A percentile compares a stretch with the other conserved stretches of the same genome.
These are phyloP conservation scores for Bostrychus sinensis DNA, from an alignment of 2,113 vertebrate genomes.

Conservation along the genomic window DNA sequence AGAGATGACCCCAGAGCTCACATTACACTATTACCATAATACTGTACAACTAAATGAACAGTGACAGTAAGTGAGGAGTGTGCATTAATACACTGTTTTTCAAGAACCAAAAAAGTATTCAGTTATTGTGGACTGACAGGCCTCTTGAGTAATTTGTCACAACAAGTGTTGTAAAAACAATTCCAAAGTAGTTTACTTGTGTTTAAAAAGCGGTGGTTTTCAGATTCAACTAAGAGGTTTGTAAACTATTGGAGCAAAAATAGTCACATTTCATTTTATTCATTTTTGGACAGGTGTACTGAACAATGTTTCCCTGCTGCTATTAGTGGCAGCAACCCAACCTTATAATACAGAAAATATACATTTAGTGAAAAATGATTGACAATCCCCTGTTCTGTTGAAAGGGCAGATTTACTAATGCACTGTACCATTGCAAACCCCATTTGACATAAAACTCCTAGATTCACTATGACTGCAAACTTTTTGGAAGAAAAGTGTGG, in stretches of 20 bases:
- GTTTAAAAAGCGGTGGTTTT: too few relatives aligned
- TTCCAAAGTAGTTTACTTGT: conserved; percentile 3
- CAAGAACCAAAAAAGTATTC: not conserved
- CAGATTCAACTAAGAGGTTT: not conserved
- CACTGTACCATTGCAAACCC: too few relatives aligned
- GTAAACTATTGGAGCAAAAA: not conserved
- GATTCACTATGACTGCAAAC: too few relatives aligned
- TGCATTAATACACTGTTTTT: conserved; percentile 3
- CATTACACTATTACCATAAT: not conserved
- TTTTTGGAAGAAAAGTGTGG: too few relatives aligned
- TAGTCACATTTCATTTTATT: conserved; percentile 5
- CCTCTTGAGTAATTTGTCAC: conserved; percentile 2
- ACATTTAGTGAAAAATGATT: too few relatives aligned
- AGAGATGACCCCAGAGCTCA: not conserved
- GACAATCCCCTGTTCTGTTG: too few relatives aligned
- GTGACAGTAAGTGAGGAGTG: conserved; percentile 1
- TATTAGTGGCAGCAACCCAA: too few relatives aligned
- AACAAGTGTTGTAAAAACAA: not conserved
- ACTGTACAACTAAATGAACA: not conserved
- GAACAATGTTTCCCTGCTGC: not conserved
- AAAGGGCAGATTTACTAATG: too few relatives aligned
- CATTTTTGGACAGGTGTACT: conserved; percentile 1
- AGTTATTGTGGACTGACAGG: not conserved
- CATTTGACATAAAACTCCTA: too few relatives aligned
- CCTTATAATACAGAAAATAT: too few relatives aligned